phyloP scores from a whole-genome alignment of 2,113 vertebrate species.

The Pedionomus torquatus region DNA sequence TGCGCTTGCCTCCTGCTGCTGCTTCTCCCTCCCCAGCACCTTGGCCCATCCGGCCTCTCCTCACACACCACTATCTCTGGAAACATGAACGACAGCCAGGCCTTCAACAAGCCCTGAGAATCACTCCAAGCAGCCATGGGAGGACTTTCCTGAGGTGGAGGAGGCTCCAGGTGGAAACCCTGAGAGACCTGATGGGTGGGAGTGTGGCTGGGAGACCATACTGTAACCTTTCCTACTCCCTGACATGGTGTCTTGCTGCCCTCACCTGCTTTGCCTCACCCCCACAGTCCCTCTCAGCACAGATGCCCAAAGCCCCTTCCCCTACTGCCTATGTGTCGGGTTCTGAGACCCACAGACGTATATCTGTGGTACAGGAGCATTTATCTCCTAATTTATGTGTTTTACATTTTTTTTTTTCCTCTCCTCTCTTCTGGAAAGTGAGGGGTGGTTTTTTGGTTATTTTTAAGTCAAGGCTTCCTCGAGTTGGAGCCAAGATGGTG shows the following conservation, averaged over 20 bases:
- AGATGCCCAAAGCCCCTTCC: background rate
- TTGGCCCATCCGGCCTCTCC: fast-evolving
- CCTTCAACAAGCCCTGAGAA: fast-evolving
- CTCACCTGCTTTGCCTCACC: background rate
- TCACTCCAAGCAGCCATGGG: fast-evolving
- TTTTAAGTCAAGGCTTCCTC: background rate
- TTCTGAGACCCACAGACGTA: background rate
- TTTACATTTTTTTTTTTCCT: background rate
- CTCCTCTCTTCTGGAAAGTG: background rate
- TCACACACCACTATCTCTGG: fast-evolving
- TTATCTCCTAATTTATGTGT: background rate
- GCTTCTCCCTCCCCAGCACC: background rate
- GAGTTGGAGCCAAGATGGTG: background rate
- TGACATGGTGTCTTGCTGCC: fast-evolving
- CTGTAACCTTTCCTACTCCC: background rate
- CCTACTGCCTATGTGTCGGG: background rate
- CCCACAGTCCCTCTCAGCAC: background rate
- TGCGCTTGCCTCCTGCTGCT: background rate
- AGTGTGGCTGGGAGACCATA: background rate
- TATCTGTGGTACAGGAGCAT: background rate
- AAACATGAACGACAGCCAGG: fast-evolving
- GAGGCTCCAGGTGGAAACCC: background rate
- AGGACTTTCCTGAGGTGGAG: background rate
- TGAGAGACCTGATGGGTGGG: background rate
- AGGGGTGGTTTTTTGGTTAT: background rate